Base-by-base conservation (phyloP, 2,888 invertebrate genomes). In the Trissoscelio sp. region DNA sequence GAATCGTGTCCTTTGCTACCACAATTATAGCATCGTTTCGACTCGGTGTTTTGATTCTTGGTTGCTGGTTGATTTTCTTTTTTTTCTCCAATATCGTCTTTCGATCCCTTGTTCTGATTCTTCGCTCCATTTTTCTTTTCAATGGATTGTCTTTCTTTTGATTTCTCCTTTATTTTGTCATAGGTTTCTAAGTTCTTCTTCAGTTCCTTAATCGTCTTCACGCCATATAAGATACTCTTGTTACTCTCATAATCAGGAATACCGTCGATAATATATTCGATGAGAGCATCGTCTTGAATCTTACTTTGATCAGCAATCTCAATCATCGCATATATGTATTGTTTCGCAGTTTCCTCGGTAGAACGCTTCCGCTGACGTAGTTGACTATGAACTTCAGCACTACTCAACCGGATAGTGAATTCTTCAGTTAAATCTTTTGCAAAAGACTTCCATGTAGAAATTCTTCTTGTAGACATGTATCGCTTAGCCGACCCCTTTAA, bases 251-350 rank as follows among this genome's bases (percentile, higher is more conserved):
- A 22, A 34, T 73, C 79, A 5, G 12, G 57, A 1, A 79, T 37
- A 1, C 78, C 70, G 11, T 79, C 62, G 14, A 58, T 58, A 3
- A 58, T 24, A 24, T 58, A 58, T 14, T 42, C 42, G 4, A 42
- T 42, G 12, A 46, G 37, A 1, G 79, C 34, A 1, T 81, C 79
- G 20, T 83, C 79, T 48, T 85, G 82, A 0, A 86, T 22, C 3
- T 72, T 5, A 0, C 78, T 83, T 64, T 85, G 79, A 2, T 51
- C 67, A 0, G 82, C 83, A 7, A 84, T 86, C 20, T 81, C 80
- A 12, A 72, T 70, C 84, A 86, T 85, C 0, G 74, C 67, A 1
- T 83, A 83, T 0, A 84, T 28, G 42, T 85, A 86, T 12, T 85
- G 77, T 16, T 72, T 51, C 5, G 46, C 28, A 1, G 34, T 84